Conservation (phyloP, 2,797 vertebrate species). For the Apogon hyalosoma region DNA sequence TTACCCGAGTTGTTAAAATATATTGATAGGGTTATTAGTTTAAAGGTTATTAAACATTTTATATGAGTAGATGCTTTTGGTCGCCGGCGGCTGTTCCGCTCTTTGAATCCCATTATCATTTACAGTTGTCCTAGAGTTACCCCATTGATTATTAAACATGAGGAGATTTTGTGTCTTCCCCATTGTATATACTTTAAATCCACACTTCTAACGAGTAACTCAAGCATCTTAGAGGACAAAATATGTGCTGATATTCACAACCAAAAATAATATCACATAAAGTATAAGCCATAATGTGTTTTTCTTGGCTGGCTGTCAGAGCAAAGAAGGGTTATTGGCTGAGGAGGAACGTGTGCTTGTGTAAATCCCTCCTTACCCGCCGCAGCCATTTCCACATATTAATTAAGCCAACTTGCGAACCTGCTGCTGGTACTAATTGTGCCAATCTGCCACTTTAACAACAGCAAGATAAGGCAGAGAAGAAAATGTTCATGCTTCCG, state of each 20-base stretch:
- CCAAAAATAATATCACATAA: constrained; percentile 31
- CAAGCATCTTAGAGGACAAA: constrained; percentile 10
- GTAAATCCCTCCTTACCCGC: constrained; percentile 66
- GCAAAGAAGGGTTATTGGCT: constrained; percentile 65
- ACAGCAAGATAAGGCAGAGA: constrained; percentile 51
- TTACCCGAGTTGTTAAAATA: too few relatives aligned
- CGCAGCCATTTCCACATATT: constrained; percentile 74
- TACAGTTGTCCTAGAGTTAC: too few relatives aligned
- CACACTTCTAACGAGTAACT: constrained; percentile 8
- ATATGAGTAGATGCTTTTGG: too few relatives aligned
- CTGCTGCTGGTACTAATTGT: constrained; percentile 72
- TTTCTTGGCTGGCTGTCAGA: constrained; percentile 71
- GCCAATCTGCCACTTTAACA: constrained; percentile 69
- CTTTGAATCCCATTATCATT: too few relatives aligned
- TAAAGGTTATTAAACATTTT: too few relatives aligned
- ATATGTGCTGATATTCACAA: constrained; percentile 28
- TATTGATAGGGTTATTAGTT: too few relatives aligned
- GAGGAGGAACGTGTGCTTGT: constrained; percentile 60
- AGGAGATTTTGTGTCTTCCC: too few relatives aligned
- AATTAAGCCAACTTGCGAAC: constrained; percentile 79
- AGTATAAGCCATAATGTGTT: constrained; percentile 42
- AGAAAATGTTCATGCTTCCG: constrained; percentile 47
- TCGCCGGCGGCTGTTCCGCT: too few relatives aligned
- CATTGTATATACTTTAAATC: not conserved
- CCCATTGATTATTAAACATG: too few relatives aligned